Evolutionary conservation across 2,113 vertebrate genomes (phyloP).

Genomic region (Dissostichus mawsoni): DNA sequence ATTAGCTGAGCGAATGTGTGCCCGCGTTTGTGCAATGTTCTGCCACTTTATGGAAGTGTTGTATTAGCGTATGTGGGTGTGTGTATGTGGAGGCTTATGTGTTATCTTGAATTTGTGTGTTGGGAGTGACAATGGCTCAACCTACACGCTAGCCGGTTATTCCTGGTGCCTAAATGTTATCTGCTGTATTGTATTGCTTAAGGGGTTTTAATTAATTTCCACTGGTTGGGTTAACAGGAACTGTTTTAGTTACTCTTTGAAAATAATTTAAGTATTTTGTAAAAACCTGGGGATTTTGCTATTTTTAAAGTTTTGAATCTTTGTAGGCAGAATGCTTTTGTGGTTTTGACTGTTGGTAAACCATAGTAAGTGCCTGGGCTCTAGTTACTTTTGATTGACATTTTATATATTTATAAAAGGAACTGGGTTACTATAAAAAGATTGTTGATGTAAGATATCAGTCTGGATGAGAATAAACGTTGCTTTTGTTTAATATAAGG

Average conservation of each 20-base stretch:
- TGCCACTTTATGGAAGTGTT: conserved; percentile 75
- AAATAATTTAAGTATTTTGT: neutral
- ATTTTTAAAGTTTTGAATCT: neutral
- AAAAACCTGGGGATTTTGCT: neutral
- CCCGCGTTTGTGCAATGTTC: conserved; percentile 69
- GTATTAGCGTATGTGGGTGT: conserved; percentile 80
- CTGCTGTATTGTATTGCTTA: conserved; percentile 6
- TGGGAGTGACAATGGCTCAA: conserved; percentile 71
- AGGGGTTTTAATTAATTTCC: conserved; percentile 42
- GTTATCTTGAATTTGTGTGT: conserved; percentile 76
- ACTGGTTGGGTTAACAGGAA: conserved; percentile 6
- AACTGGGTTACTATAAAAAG: too few relatives aligned
- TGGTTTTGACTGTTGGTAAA: neutral
- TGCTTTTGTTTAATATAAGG: neutral
- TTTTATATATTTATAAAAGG: neutral
- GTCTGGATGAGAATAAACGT: neutral
- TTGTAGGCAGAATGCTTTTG: neutral
- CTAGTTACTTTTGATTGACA: neutral
- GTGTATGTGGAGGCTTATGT: conserved; percentile 73
- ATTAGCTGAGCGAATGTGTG: conserved; percentile 54
- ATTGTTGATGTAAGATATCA: neutral
- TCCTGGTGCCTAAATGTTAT: conserved; percentile 48
- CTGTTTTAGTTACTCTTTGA: conserved; percentile 15
- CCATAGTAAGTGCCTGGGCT: neutral
- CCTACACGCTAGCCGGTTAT: conserved; percentile 65